These are phyloP conservation scores for Rhinoraja longicauda DNA, from an alignment of 2,797 vertebrate genomes.

Conservation along the genomic window DNA sequence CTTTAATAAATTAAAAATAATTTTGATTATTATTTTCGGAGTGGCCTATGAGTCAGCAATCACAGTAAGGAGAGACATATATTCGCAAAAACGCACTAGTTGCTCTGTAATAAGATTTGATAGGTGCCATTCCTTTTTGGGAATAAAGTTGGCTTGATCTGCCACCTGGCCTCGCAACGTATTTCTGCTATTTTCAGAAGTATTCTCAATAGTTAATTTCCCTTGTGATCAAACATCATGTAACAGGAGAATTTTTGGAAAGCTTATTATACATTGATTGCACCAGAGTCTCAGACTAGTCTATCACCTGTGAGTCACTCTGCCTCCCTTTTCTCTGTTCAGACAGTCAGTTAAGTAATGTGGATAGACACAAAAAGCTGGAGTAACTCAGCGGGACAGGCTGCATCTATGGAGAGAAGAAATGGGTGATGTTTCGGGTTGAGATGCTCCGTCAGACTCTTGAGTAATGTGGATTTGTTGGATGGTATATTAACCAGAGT, in stretches of 20 bases:
- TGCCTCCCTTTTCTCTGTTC: not conserved
- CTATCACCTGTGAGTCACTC: not conserved
- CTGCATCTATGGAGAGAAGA: no score
- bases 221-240: not conserved
- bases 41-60: not conserved
- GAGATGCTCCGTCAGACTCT: no score
- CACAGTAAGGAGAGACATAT: not conserved
- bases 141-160: not conserved
- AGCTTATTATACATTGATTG: not conserved
- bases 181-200: not conserved
- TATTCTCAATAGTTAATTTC: not conserved
- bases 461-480: no score
- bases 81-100: not conserved
- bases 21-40: not conserved
- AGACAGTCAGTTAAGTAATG: not conserved
- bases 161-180: not conserved
- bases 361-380: not conserved
- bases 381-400: no score
- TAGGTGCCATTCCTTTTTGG: not conserved
- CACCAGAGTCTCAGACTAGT: not conserved
- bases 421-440: no score
- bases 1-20: not conserved
- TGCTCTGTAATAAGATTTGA: not conserved
- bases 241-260: not conserved
- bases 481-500: no score